phyloP scores from a whole-genome alignment of 2,797 vertebrate species.

The Botia almorhae region DNA sequence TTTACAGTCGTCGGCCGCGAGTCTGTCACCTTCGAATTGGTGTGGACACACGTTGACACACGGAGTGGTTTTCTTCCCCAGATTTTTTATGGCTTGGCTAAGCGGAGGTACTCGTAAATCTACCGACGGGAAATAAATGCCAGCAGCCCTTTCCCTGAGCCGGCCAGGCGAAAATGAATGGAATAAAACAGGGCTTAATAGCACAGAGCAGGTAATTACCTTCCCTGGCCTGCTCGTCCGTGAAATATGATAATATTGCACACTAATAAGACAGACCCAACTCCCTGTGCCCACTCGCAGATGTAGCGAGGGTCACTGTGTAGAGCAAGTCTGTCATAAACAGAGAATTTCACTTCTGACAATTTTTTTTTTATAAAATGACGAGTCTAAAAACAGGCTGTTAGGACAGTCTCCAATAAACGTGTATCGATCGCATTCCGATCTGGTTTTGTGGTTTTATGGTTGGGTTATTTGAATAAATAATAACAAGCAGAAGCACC shows the following conservation, averaged over 20 bases:
- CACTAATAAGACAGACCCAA: conserved; percentile 58
- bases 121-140: conserved; percentile 59
- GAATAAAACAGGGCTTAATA: conserved; percentile 65
- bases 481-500: not conserved
- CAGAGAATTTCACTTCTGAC: not conserved
- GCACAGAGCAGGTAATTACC: conserved; percentile 62
- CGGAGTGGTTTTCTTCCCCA: conserved; percentile 44
- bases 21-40: conserved; percentile 31
- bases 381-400: not conserved
- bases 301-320: conserved; percentile 1
- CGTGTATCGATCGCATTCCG: not conserved
- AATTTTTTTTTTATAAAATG: too few relatives aligned
- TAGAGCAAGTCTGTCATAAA: conserved; percentile 4
- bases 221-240: conserved; percentile 53
- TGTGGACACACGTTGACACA: conserved; percentile 40
- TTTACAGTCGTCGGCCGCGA: conserved; percentile 39
- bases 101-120: conserved; percentile 58
- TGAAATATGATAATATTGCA: conserved; percentile 68
- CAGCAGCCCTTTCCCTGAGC: conserved; percentile 49
- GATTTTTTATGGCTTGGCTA: conserved; percentile 53
- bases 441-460: too few relatives aligned
- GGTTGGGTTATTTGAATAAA: too few relatives aligned
- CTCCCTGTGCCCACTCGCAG: conserved; percentile 28
- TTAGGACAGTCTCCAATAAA: not conserved
- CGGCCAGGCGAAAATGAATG: conserved; percentile 59